Percentiles rank a stretch among this genome's conserved stretches.
These are phyloP conservation scores for Pelosia muscerda DNA, from an alignment of 2,888 invertebrate species.

Conservation along the genomic window DNA sequence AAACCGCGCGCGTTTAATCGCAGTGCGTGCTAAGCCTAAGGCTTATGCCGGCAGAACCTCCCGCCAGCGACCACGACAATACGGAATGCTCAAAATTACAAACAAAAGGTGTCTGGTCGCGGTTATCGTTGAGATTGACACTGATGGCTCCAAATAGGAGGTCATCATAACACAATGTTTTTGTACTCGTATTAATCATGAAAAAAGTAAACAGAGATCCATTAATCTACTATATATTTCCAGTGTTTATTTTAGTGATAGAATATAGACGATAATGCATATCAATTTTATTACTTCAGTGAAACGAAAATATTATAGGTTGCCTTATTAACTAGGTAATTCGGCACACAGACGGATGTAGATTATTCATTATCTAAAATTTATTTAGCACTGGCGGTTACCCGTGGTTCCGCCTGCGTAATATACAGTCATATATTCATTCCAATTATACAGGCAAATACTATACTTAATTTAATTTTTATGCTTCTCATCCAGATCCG, in stretches of 20 bases:
- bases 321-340: too few species aligned
- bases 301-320: too few species aligned
- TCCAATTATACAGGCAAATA: too few species aligned
- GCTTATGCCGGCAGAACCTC: slow-evolving; percentile 48
- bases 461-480: neutral
- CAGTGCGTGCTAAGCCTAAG: too few species aligned
- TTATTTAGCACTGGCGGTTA: too few species aligned
- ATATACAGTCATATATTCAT: too few species aligned
- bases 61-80: slow-evolving; percentile 53
- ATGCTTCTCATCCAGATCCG: neutral
- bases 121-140: slow-evolving; percentile 54
- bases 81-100: slow-evolving; percentile 61
- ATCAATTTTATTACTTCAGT: neutral
- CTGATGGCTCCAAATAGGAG: slow-evolving; percentile 35
- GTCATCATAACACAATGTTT: slow-evolving; percentile 42
- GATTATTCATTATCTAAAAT: too few species aligned
- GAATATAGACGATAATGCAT: neutral
- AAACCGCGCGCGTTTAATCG: too few species aligned
- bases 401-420: too few species aligned
- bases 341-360: too few species aligned
- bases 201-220: slow-evolving; percentile 17
- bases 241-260: neutral
- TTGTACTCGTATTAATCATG: slow-evolving; percentile 23
- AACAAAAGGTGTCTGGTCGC: slow-evolving; percentile 59
- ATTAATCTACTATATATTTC: slow-evolving; percentile 11